Evolutionary conservation across 2,888 invertebrate genomes (phyloP).

Genomic region (Meghimatium bilineatum): DNA sequence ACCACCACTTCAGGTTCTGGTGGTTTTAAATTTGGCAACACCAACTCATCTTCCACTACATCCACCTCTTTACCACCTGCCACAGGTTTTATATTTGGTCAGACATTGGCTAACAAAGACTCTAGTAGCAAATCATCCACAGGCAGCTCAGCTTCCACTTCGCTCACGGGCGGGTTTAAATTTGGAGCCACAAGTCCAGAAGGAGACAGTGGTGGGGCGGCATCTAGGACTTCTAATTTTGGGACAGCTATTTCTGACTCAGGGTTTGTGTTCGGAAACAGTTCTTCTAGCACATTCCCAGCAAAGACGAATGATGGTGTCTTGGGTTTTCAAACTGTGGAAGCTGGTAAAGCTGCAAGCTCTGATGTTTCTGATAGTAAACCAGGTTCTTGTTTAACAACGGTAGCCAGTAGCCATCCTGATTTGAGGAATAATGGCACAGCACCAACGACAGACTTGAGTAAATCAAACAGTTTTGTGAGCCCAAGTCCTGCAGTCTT

Average conservation of each 20-base stretch:
- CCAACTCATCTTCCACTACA: constrained; percentile 16
- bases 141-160: constrained; percentile 33
- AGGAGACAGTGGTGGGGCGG: background rate
- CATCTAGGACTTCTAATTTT: background rate
- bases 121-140: constrained; percentile 15
- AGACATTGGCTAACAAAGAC: constrained; percentile 20
- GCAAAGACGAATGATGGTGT: background rate
- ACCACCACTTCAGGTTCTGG: constrained; percentile 33
- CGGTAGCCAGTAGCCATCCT: background rate
- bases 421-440: constrained; percentile 7
- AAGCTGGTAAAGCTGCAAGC: background rate
- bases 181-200: constrained; percentile 14
- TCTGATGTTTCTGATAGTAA: background rate
- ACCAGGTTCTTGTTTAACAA: background rate
- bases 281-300: background rate
- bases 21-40: constrained; percentile 46
- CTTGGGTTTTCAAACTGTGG: background rate
- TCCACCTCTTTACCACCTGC: constrained; percentile 7
- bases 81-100: constrained; percentile 46
- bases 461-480: constrained; percentile 23
- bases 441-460: background rate
- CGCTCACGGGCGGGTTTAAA: constrained; percentile 31
- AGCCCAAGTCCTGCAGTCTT: background rate
- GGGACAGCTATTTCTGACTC: background rate
- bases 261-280: constrained; percentile 25